Evolutionary conservation across 2,797 vertebrate species (phyloP).

Genomic region (Spondyliosoma cantharus): DNA sequence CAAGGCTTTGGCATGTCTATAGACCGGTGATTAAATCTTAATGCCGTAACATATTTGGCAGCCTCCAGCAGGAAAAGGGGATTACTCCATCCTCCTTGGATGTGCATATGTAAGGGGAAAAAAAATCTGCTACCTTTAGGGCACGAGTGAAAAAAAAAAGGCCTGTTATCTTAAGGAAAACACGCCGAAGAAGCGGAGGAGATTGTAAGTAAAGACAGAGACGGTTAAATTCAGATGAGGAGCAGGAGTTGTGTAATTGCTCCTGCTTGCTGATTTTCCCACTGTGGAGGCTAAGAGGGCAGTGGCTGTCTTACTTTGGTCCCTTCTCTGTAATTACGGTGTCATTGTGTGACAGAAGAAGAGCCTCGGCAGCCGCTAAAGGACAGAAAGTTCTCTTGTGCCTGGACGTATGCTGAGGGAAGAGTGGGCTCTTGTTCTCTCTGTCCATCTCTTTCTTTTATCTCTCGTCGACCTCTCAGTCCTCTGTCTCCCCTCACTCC

Average conservation of each 20-base stretch:
- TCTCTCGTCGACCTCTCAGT: neutral
- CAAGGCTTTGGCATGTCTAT: constrained; percentile 52
- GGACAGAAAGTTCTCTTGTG: constrained; percentile 57
- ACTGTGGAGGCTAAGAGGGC: constrained; percentile 62
- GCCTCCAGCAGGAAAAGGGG: constrained; percentile 53
- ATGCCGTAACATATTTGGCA: constrained; percentile 63
- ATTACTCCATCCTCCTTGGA: constrained; percentile 54
- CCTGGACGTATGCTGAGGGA: constrained; percentile 37
- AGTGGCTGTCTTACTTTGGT: constrained; percentile 63
- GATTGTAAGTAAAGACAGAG: constrained; percentile 48
- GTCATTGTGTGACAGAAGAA: constrained; percentile 72
- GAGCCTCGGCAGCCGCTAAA: constrained; percentile 44
- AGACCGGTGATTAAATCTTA: constrained; percentile 73
- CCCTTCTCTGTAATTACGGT: constrained; percentile 73
- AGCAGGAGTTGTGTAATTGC: constrained; percentile 63
- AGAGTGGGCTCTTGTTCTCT: constrained; percentile 8
- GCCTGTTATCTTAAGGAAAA: constrained; percentile 55
- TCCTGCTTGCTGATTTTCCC: constrained; percentile 60
- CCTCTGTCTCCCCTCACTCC: constrained; percentile 10
- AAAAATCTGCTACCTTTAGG: constrained; percentile 41
- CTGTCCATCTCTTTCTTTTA: constrained; percentile 20
- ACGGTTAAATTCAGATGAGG: constrained; percentile 40
- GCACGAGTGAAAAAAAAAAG: constrained; percentile 25
- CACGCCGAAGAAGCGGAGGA: constrained; percentile 29
- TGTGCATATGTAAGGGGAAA: constrained; percentile 51